Base-by-base conservation (phyloP, 2,888 invertebrate genomes). In the Coenonympha glycerion region DNA sequence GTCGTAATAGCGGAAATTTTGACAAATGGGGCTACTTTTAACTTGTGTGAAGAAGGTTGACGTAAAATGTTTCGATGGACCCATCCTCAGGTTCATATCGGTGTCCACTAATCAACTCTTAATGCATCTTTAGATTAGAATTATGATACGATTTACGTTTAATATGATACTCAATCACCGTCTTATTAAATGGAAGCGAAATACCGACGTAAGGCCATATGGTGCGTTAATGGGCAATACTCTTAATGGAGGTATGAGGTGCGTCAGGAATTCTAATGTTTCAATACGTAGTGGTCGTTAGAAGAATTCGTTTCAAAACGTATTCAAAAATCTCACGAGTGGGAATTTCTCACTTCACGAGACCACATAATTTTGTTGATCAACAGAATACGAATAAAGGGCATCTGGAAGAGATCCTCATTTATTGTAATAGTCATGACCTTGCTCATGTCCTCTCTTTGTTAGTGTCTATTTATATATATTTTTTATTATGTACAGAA, bases 101-200 rank as follows among this genome's bases (percentile, higher is more conserved):
- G n/a, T n/a, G 37, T 28, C 28, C 19, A 45, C 37, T 49, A 41
- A 53, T 41, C 46, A 50, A 47, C 39, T 49, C 30, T 50, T 47
- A 50, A 50, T 53, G 49, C 46, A 50, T 47, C 46, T 53, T 42
- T 47, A 33, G 47, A 47, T 50, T 45, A 45, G 24, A 30, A 45
- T 22, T 34, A 34, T 34, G 34, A 45, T 24, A 34, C 33, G 24
- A 34, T 45, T 34, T 15, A 19, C 15, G 33, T 45, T 34, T 45
- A 15, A 45, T 34, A 26, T 11, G 45, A 45, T 34, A 45, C 45
- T 45, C 45, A 24, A 45, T 24, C 11, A 16, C 34, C 33, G 45
- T 45, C 34, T 24, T 24, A 45, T 33, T 39, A 45, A 45, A 45
- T 34, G 33, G 39, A 24, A 24, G 39, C 39, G 39, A 39, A 39